Base-by-base conservation (phyloP, 2,113 vertebrate species). In the Otocyon megalotis region DNA sequence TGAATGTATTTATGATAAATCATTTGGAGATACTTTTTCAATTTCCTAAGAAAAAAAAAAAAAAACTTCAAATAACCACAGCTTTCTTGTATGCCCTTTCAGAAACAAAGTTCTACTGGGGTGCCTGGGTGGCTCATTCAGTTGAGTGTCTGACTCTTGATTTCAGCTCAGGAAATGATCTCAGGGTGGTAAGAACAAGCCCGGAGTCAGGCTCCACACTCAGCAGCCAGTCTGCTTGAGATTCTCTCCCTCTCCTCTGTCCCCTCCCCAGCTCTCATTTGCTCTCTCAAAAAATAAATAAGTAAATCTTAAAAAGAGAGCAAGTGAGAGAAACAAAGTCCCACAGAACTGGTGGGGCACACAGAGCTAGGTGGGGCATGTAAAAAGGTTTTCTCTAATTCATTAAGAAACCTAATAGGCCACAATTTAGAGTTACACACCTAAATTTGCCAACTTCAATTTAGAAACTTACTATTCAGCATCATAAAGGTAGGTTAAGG, bases 81-180 rank as follows among this genome's bases (percentile, higher is more conserved):
- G 48, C 94, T 94, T 84, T 81, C 15, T 60, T 63, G 43, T 91
- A 85, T 16, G 86, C 60, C 32, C 37, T 89, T 93, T 90, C 50
- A 94, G 81, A 96, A 92, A 87, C 62, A 90, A 88, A 95, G 53
- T 14, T 30, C 86, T 79, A 69, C 17, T 94, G 60, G 53, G n/a
- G 30, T 69, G 65, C 65, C 65, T 69, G n/a, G 32, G 32, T 62
- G 60, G 9, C 67, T 69, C 67, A 20, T 20, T 69, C 32, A 0
- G 32, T 35, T 69, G 67, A 69, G 67, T 17, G 35, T 69, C 32
- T 15, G 3, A 35, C 67, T 69, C 30, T 35, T 69, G 16, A 69
- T 69, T 69, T 69, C 19, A n/a, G 32, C 17, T 69, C 32, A 69
- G 67, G 67, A 35, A 17, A 35, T 69, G 17, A 69, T 35, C 67